Percentiles rank a stretch among this genome's conserved stretches.
These are phyloP conservation scores for Cryptocheilus praepositus DNA, from an alignment of 2,888 invertebrate species.

Conservation along the genomic window DNA sequence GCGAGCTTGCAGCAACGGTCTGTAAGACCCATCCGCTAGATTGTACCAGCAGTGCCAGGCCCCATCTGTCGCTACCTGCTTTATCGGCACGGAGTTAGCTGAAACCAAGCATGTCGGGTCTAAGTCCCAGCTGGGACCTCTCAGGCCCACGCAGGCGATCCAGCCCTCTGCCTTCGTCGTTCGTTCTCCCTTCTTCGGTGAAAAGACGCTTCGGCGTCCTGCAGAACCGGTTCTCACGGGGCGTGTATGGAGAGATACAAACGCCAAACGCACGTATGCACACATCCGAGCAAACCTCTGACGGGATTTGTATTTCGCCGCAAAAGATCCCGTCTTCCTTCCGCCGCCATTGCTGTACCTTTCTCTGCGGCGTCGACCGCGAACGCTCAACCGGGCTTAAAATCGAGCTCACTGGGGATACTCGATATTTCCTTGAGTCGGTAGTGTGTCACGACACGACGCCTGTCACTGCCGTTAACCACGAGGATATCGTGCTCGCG, in stretches of 20 bases:
- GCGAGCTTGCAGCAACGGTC: background rate
- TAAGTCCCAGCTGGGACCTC: conserved; percentile 26
- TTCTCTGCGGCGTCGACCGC: background rate
- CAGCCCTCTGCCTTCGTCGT: background rate
- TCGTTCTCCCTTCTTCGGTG: conserved; percentile 12
- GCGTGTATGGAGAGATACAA: background rate
- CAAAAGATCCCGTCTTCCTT: conserved; percentile 54
- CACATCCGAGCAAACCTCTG: background rate
- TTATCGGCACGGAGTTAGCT: conserved; percentile 56
- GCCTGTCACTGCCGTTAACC: background rate
- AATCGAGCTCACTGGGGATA: conserved; percentile 47
- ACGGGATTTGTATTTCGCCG: conserved; percentile 37
- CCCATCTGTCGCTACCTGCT: conserved; percentile 32
- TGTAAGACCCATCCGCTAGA: conserved; percentile 35
- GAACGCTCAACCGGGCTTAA: conserved; percentile 31
- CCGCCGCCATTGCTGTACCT: conserved; percentile 15
- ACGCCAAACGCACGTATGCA: background rate
- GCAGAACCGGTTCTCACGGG: background rate
- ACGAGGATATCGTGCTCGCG: background rate
- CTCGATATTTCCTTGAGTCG: conserved; percentile 37
- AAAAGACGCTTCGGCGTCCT: conserved; percentile 20
- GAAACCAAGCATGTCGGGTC: conserved; percentile 25
- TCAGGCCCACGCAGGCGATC: background rate
- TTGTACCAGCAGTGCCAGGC: conserved; percentile 43
- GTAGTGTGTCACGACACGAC: background rate